Evolutionary conservation across 53 echinoderm and acorn worm genomes (phyloP).

Genomic region (Arbacia lixula): DNA sequence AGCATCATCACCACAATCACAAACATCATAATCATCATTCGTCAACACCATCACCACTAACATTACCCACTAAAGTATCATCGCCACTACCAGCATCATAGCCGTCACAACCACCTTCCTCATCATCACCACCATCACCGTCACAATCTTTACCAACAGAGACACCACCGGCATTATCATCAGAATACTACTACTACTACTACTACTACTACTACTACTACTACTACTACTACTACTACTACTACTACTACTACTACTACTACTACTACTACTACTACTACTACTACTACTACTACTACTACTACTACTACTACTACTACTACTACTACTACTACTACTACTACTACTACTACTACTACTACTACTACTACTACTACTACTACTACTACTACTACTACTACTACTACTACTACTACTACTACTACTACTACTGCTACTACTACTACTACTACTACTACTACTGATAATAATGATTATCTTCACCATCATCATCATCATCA

Average conservation of each 20-base stretch:
- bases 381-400: constrained; percentile 19
- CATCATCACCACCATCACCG: constrained; percentile 1
- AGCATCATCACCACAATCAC: no score
- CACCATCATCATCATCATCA: background rate
- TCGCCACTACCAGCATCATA: background rate
- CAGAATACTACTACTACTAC: no score
- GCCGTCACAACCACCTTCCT: no score
- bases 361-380: constrained; percentile 19
- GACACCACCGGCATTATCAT: background rate
- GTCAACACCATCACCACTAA: background rate
- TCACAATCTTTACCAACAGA: background rate
- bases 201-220: constrained; percentile 19
- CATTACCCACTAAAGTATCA: background rate
- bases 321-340: constrained; percentile 23
- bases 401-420: constrained; percentile 19
- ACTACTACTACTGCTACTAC: constrained; percentile 19
- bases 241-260: constrained; percentile 13
- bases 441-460: no score
- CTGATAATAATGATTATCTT: no score
- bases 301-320: constrained; percentile 23
- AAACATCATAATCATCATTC: no score
- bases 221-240: constrained; percentile 23
- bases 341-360: constrained; percentile 16
- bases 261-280: constrained; percentile 15
- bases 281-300: constrained; percentile 16